A percentile compares a stretch with the other conserved stretches of the same genome.
Evolutionary conservation across 1,140 invertebrate genomes (phyloP).

Genomic region (Pseudomyrmex dendroicus): DNA sequence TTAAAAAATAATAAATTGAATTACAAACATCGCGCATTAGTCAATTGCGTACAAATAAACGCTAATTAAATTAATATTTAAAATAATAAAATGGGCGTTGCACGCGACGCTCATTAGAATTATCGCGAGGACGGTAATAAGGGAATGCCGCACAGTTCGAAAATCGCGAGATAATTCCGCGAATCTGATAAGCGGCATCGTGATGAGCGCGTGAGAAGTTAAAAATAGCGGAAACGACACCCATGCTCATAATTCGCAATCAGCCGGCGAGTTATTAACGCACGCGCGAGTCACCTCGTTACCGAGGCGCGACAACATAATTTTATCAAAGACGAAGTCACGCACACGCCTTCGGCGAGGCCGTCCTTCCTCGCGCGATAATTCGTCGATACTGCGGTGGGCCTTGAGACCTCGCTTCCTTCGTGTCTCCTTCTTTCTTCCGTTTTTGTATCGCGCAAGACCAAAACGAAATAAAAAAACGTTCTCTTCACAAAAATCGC

Average conservation of each 20-base stretch:
- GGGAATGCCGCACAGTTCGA: neutral
- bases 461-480: neutral
- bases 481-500: neutral
- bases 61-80: constrained; percentile 17
- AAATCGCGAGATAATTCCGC: constrained; percentile 29
- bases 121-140: neutral
- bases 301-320: constrained; percentile 42
- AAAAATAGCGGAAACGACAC: neutral
- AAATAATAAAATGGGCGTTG: neutral
- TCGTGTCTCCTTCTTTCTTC: neutral
- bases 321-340: constrained; percentile 54
- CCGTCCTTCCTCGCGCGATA: constrained; percentile 45
- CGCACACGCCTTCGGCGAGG: constrained; percentile 23
- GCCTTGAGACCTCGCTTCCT: constrained; percentile 27
- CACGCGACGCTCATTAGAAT: constrained; percentile 5
- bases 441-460: neutral
- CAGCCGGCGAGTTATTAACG: constrained; percentile 43
- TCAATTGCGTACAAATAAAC: neutral
- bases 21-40: neutral
- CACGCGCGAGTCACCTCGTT: constrained; percentile 40
- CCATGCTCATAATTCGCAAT: constrained; percentile 47
- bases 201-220: neutral
- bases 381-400: constrained; percentile 46
- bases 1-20: neutral
- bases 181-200: constrained; percentile 28